Base-by-base conservation (phyloP, 23 tunicate genomes). In the Ciona savignyi region DNA sequence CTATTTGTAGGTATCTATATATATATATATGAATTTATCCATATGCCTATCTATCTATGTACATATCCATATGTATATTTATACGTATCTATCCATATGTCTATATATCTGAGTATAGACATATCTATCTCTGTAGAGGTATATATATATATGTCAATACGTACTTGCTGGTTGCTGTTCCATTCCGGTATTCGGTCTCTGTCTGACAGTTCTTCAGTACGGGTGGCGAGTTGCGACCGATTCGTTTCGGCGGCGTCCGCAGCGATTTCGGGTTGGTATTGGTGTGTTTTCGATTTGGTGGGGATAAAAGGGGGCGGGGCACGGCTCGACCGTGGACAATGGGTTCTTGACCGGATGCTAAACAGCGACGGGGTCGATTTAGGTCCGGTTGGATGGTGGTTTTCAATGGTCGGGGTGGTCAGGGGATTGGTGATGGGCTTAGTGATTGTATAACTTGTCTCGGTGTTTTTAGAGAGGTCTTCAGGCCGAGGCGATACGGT, bases 231-330 rank as follows among this genome's bases (percentile, higher is more conserved):
- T n/a, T n/a, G n/a, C n/a, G n/a, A n/a, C 19, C 65, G 64, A 1
- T 25, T 72, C 64, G 23, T n/a, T 25, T 72, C 77, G 30, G 27
- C 48, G 25, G 20, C 27, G 22, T 34, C 63, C 34, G 33, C 30
- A n/a, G 65, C 64, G 63, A 3, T 1, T 3, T 35, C 3, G 64
- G 76, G 9, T 0, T 11, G 64, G 64, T n/a, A 11, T 42, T 42
- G 56, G 15, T 6, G 11, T 15, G 56, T 64, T 72, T 72, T 72
- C 24, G 87, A 60, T 33, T 68, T 74, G 70, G 78, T 74, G 32
- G 87, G 87, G 1, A 82, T 75, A 42, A 74, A 82, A 20, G 87
- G 87, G 20, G 87, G 87, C 21, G 87, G 87, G 31, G 62, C 80
- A 62, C 30, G 30, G 32, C 80, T 74, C 61, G 30, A 35, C 1